Base-by-base conservation (phyloP, 2,888 invertebrate species). In the Sepioteuthis lessoniana region DNA sequence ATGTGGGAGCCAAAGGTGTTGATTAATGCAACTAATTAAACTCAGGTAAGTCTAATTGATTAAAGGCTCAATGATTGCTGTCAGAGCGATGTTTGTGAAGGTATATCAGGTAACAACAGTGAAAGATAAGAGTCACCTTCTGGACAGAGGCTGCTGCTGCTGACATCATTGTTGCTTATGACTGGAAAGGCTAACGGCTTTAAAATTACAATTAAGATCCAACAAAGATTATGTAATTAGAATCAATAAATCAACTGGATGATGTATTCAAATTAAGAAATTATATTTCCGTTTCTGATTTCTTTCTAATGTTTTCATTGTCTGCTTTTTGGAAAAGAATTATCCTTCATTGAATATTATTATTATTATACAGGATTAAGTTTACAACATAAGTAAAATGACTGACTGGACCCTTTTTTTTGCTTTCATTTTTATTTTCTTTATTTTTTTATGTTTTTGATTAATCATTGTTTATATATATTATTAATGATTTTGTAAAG, bases 11-110 rank as follows among this genome's bases (percentile, higher is more conserved):
- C 76, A 76, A 76, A 76, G 76, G 76, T 76, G 76, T 76, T 76
- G 76, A 76, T 76, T 76, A 76, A 76, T 76, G n/a, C 76, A 76
- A 76, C n/a, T 76, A 76, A 76, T 76, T 76, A 76, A 76, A 76
- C 76, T 76, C 76, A 76, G 76, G 76, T 76, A 76, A n/a, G 76
- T 76, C 76, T 76, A 13, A 76, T 76, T 76, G 76, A 76, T 76
- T 76, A n/a, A 76, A 76, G 35, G 76, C 76, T 35, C 76, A 35
- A 35, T 76, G n/a, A 76, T 76, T 76, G 76, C 35, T n/a, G 35
- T 76, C 16, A 76, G 76, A 76, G 76, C 10, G n/a, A 76, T 76
- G 76, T 76, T 76, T 76, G 76, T 13, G 76, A 76, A 76, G 31
- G 76, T 76, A 76, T n/a, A 76, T 76, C 76, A 76, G 76, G 55